Percentiles rank a stretch among this genome's conserved stretches.
Conservation (phyloP, 2,888 invertebrate species). For the Plebejus melissa region DNA sequence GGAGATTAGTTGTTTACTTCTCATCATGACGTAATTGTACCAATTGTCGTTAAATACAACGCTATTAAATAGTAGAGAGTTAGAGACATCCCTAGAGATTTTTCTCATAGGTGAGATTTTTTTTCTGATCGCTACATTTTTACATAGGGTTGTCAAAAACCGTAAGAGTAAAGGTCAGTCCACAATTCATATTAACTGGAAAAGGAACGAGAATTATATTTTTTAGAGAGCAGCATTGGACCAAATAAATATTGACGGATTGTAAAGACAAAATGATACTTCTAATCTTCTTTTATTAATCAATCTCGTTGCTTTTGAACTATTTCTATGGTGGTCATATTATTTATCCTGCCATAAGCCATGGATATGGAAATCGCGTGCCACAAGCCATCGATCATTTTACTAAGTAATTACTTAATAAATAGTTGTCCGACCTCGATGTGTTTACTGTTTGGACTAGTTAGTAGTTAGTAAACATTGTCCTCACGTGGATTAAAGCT, state of each 20-base stretch:
- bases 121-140: background rate
- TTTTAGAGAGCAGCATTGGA: too few species aligned
- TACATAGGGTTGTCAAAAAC: too few species aligned
- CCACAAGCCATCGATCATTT: background rate
- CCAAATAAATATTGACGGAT: too few species aligned
- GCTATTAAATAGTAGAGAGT: background rate
- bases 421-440: constrained; percentile 1
- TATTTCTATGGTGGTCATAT: too few species aligned
- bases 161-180: too few species aligned
- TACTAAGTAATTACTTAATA: constrained; percentile 4
- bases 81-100: background rate
- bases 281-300: too few species aligned
- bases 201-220: too few species aligned
- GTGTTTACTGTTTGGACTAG: constrained; percentile 7
- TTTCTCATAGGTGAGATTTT: background rate
- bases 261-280: too few species aligned
- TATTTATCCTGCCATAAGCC: background rate
- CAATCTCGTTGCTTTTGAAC: too few species aligned
- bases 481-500: background rate
- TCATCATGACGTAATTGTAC: background rate
- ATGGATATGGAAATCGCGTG: background rate
- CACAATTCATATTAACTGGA: too few species aligned
- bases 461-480: background rate
- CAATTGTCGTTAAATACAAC: background rate
- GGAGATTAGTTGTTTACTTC: background rate